Evolutionary conservation across 2,888 invertebrate species (phyloP).

Genomic region (Spicauda simplicius): DNA sequence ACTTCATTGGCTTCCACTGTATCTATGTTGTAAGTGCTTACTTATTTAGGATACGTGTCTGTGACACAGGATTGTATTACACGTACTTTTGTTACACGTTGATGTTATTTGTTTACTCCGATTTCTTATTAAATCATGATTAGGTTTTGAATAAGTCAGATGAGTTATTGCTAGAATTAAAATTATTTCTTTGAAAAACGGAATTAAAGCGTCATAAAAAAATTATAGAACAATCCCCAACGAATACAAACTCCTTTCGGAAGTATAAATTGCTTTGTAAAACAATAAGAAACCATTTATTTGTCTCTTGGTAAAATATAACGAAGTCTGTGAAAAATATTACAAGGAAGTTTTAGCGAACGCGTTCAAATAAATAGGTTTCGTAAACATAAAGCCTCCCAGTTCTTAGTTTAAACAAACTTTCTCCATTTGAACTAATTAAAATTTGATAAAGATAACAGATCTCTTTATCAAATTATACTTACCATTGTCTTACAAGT

Average conservation of each 20-base stretch:
- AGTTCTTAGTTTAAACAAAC: neutral
- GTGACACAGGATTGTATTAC: neutral
- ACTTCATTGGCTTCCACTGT: constrained; percentile 21
- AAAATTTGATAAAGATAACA: neutral
- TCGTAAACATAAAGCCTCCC: neutral
- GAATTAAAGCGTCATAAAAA: neutral
- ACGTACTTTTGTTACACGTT: neutral
- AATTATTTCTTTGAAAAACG: neutral
- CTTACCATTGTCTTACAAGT: too few species aligned
- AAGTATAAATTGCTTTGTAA: neutral
- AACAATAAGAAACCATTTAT: neutral
- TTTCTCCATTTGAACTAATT: constrained; percentile 19
- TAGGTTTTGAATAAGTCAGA: too few species aligned
- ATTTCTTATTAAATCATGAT: too few species aligned
- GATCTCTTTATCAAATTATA: too few species aligned
- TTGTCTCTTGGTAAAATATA: neutral
- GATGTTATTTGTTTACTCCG: too few species aligned
- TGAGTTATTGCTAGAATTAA: too few species aligned
- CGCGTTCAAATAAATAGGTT: neutral
- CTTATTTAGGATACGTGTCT: constrained; percentile 2
- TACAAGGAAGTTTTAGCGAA: neutral
- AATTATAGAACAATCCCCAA: neutral
- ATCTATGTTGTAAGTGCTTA: constrained; percentile 9
- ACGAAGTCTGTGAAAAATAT: constrained; percentile 2
- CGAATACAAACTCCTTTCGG: neutral